These are phyloP conservation scores for Pantelozetes paolii DNA, from an alignment of 2,888 invertebrate species.

Conservation along the genomic window DNA sequence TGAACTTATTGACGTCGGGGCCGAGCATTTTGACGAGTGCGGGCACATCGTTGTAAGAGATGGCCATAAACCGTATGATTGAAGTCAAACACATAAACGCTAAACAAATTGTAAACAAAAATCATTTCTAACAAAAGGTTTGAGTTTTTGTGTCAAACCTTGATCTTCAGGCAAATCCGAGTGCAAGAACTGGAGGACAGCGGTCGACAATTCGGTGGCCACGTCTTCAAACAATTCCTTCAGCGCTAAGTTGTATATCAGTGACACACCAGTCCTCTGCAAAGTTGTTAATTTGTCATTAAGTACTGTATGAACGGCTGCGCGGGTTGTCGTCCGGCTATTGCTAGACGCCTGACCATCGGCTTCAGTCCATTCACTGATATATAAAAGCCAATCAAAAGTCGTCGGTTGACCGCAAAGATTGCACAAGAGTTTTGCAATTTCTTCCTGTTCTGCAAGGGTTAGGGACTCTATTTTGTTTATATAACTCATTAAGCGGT, in stretches of 20 bases:
- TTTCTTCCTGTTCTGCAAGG: conserved; percentile 69
- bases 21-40: conserved; percentile 86
- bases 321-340: conserved; percentile 80
- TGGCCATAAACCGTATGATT: conserved; percentile 67
- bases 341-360: conserved; percentile 68
- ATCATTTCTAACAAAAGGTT: not conserved
- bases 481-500: conserved; percentile 81
- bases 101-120: not conserved
- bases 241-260: conserved; percentile 83
- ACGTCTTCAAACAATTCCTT: conserved; percentile 95
- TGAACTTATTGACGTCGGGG: conserved; percentile 75
- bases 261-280: conserved; percentile 76
- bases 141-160: conserved; percentile 49
- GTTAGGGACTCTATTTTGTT: conserved; percentile 71
- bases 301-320: conserved; percentile 69
- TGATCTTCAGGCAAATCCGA: conserved; percentile 70
- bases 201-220: conserved; percentile 85
- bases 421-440: conserved; percentile 78
- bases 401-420: conserved; percentile 81
- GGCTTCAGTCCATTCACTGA: conserved; percentile 74
- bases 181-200: conserved; percentile 80
- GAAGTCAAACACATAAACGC: conserved; percentile 73
- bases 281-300: conserved; percentile 63
- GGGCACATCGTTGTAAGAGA: conserved; percentile 73
- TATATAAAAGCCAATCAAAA: conserved; percentile 88